phyloP scores from a whole-genome alignment of 2,113 vertebrate species.

The Dicerorhinus sumatrensis region DNA sequence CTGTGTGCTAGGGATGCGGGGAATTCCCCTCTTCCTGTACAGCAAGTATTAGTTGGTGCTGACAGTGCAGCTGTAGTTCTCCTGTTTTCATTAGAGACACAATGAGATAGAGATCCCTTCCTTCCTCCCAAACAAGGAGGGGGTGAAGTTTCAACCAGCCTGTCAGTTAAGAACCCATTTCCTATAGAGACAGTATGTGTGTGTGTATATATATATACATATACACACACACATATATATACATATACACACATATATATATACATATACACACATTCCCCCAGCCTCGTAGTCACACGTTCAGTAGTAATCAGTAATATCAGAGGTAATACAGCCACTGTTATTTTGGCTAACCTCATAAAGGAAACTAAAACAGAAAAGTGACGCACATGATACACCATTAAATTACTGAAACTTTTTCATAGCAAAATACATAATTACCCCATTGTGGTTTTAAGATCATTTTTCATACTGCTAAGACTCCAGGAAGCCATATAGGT shows the following conservation, averaged over 20 bases:
- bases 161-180: background rate
- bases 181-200: background rate
- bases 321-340: background rate
- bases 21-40: background rate
- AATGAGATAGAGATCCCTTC: background rate
- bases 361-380: constrained; percentile 10
- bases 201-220: background rate
- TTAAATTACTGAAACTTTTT: constrained; percentile 30
- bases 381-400: background rate
- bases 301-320: background rate
- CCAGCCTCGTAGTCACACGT: background rate
- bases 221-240: background rate
- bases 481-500: background rate
- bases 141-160: background rate
- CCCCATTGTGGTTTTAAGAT: background rate
- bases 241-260: background rate
- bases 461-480: background rate
- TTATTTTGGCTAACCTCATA: constrained; percentile 22
- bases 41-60: background rate
- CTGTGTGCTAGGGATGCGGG: background rate
- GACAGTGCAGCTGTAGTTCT: background rate
- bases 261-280: background rate
- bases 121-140: background rate
- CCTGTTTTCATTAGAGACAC: background rate
- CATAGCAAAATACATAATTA: background rate